Evolutionary conservation across 2,113 vertebrate species (phyloP).

Genomic region (Gadus macrocephalus): DNA sequence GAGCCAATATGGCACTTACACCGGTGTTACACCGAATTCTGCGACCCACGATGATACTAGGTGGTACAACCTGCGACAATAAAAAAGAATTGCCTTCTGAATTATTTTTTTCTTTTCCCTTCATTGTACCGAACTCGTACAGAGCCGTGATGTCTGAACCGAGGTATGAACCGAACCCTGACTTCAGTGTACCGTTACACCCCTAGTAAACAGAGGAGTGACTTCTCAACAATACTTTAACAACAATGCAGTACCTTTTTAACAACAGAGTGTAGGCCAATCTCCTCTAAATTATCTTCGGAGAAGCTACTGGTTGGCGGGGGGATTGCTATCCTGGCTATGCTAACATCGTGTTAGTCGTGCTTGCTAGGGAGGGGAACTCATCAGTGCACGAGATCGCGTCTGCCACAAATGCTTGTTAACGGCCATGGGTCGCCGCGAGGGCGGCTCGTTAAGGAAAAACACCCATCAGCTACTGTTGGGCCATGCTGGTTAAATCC

Average conservation of each 20-base stretch:
- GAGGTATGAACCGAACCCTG: no score
- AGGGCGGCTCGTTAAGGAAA: conserved; percentile 53
- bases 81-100: no score
- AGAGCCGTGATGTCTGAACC: no score
- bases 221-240: not conserved
- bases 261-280: not conserved
- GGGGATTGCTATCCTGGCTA: conserved; percentile 10
- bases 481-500: conserved; percentile 32
- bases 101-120: no score
- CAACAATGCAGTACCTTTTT: not conserved
- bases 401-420: conserved; percentile 56
- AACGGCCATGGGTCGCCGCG: conserved; percentile 39
- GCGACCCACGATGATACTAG: no score
- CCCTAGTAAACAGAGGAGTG: no score
- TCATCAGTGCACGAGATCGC: conserved; percentile 55
- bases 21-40: no score
- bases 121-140: no score
- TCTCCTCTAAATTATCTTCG: conserved; percentile 31
- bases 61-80: no score
- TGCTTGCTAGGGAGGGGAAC: conserved; percentile 50
- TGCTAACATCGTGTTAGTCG: conserved; percentile 36
- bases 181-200: no score
- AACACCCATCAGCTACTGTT: conserved; percentile 28
- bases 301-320: conserved; percentile 27
- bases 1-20: no score